phyloP scores from a whole-genome alignment of 2,113 vertebrate species.

The Euleptes europaea region DNA sequence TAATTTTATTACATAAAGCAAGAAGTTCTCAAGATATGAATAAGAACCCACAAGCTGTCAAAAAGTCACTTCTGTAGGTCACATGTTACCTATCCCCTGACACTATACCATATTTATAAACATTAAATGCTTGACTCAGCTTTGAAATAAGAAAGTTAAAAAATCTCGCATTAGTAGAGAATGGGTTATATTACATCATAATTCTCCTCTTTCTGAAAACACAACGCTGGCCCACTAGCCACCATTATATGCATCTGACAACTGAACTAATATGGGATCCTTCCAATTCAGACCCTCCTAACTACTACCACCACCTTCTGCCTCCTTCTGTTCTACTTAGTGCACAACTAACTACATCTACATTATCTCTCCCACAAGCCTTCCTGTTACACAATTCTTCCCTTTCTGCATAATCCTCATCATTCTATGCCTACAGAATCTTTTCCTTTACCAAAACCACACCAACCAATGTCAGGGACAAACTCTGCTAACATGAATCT shows the following conservation, averaged over 20 bases:
- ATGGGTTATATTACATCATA: background rate
- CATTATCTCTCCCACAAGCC: background rate
- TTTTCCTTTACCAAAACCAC: background rate
- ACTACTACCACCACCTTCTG: rapidly evolving
- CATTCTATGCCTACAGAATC: rapidly evolving
- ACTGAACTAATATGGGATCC: background rate
- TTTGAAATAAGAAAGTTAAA: background rate
- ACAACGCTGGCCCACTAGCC: background rate
- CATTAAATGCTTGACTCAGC: background rate
- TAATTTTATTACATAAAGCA: background rate
- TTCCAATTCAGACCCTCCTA: background rate
- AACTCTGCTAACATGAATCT: background rate
- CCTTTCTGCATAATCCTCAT: background rate
- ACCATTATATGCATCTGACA: background rate
- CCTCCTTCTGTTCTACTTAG: background rate
- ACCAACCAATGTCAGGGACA: background rate
- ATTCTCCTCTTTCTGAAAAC: background rate
- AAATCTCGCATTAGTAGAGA: background rate
- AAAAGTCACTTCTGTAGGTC: background rate
- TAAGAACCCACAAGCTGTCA: background rate
- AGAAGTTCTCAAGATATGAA: background rate
- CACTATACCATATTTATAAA: background rate
- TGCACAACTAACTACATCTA: background rate
- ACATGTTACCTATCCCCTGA: background rate
- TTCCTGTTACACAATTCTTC: rapidly evolving